Evolutionary conservation across 2,888 invertebrate species (phyloP).

Genomic region (Drosophila acutilabella): DNA sequence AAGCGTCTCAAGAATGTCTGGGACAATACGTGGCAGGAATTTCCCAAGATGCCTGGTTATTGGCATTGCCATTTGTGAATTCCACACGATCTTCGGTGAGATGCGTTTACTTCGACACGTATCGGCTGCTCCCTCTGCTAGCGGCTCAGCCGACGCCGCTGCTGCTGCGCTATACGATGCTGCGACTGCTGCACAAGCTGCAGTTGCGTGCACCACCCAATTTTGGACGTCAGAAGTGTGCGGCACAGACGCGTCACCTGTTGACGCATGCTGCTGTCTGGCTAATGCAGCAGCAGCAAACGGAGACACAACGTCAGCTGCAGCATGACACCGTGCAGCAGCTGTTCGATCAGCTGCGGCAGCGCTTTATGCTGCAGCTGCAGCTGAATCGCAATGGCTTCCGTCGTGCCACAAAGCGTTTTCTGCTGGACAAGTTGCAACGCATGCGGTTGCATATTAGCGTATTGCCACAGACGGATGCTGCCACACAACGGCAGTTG

Average conservation of each 20-base stretch:
- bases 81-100: too few species aligned
- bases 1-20: neutral
- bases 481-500: slow-evolving; percentile 4
- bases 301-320: neutral
- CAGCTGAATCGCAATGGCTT: slow-evolving; percentile 52
- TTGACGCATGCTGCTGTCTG: slow-evolving; percentile 58
- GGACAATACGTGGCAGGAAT: too few species aligned
- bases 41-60: slow-evolving; percentile 35
- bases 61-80: slow-evolving; percentile 31
- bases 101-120: neutral
- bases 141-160: fast-evolving
- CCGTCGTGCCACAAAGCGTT: neutral
- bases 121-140: neutral
- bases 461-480: slow-evolving; percentile 42
- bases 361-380: slow-evolving; percentile 36
- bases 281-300: slow-evolving; percentile 45
- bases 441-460: slow-evolving; percentile 52
- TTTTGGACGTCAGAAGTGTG: slow-evolving; percentile 43
- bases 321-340: slow-evolving; percentile 33
- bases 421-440: slow-evolving; percentile 42
- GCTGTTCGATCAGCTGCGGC: slow-evolving; percentile 51
- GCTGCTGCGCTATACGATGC: slow-evolving; percentile 42
- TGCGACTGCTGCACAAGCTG: slow-evolving; percentile 43
- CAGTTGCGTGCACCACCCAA: neutral
- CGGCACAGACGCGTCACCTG: slow-evolving; percentile 49